These are phyloP conservation scores for Drosophila limbata DNA, from an alignment of 2,888 invertebrate species.

Conservation along the genomic window DNA sequence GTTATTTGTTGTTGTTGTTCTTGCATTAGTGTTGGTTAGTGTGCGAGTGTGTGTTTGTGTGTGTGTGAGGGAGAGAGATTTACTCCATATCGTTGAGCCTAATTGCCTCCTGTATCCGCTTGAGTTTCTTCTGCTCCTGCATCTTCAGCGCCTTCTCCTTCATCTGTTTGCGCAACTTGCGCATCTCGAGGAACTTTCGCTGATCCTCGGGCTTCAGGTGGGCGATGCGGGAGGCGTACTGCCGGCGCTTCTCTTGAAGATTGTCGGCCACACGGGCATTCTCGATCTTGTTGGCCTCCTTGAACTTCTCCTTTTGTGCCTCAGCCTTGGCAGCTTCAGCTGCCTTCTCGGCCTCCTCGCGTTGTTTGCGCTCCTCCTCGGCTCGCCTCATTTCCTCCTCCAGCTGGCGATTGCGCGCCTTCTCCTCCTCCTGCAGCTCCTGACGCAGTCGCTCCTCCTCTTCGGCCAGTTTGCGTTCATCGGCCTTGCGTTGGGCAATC, in stretches of 20 bases:
- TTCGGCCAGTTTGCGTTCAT: conserved; percentile 69
- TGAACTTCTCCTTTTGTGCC: conserved; percentile 60
- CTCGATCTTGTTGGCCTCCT: conserved; percentile 63
- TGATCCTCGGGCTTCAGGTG: conserved; percentile 82
- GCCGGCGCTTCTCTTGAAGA: conserved; percentile 67
- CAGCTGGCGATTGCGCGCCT: conserved; percentile 60
- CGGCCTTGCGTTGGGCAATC: conserved; percentile 74
- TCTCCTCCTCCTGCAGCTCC: conserved; percentile 73
- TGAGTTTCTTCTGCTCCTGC: conserved; percentile 69
- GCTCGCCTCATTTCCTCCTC: conserved; percentile 71
- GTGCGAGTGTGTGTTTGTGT: conserved; percentile 34
- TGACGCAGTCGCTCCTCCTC: conserved; percentile 80
- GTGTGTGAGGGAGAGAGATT: conserved; percentile 17
- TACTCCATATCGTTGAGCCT: conserved; percentile 60
- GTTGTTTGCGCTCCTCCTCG: conserved; percentile 71
- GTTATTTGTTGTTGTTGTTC: conserved; percentile 9
- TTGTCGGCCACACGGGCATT: conserved; percentile 61
- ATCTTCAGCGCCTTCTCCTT: conserved; percentile 72
- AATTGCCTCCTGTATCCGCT: conserved; percentile 69
- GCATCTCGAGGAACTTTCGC: conserved; percentile 77
- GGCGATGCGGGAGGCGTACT: conserved; percentile 76
- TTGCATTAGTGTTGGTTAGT: conserved; percentile 25
- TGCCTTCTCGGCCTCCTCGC: conserved; percentile 68
- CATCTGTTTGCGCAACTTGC: conserved; percentile 77
- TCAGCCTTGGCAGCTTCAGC: conserved; percentile 59